A percentile compares a stretch with the other conserved stretches of the same genome.
These are phyloP conservation scores for Polyergus mexicanus DNA, from an alignment of 1,140 invertebrate genomes.

Conservation along the genomic window DNA sequence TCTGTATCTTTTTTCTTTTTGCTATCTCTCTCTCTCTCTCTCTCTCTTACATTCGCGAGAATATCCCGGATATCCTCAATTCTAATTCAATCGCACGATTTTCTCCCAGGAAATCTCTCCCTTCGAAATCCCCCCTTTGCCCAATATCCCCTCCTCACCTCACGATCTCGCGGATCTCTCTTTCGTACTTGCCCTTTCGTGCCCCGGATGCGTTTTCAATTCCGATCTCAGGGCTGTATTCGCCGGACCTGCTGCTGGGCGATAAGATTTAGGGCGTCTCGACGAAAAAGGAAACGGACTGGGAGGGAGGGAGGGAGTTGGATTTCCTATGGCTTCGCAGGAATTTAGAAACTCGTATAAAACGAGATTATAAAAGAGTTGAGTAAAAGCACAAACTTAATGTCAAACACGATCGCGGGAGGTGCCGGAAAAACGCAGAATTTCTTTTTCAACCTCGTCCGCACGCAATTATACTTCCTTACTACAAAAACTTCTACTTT, in stretches of 20 bases:
- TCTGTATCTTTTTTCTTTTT: not conserved
- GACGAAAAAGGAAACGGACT: slow-evolving; percentile 40
- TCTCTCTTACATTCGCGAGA: not conserved
- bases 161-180: slow-evolving; percentile 27
- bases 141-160: slow-evolving; percentile 42
- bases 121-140: slow-evolving; percentile 22
- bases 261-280: slow-evolving; percentile 58
- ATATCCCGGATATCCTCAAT: slow-evolving; percentile 40
- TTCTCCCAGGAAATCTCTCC: slow-evolving; percentile 47
- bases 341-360: slow-evolving; percentile 51
- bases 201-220: slow-evolving; percentile 56
- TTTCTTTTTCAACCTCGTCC: not conserved
- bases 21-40: not conserved
- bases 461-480: slow-evolving; percentile 15
- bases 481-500: not conserved
- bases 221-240: slow-evolving; percentile 42
- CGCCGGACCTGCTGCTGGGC: slow-evolving; percentile 13
- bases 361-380: slow-evolving; percentile 34
- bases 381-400: slow-evolving; percentile 23
- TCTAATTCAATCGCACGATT: slow-evolving; percentile 66
- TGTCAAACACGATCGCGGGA: slow-evolving; percentile 3
- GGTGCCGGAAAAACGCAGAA: slow-evolving; percentile 16
- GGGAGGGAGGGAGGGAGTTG: not conserved
- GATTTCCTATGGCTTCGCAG: not conserved
- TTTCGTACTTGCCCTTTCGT: not conserved